A percentile compares a stretch with the other conserved stretches of the same genome.
Conservation (phyloP, 2,888 invertebrate genomes). For the Drosophila cognata region DNA sequence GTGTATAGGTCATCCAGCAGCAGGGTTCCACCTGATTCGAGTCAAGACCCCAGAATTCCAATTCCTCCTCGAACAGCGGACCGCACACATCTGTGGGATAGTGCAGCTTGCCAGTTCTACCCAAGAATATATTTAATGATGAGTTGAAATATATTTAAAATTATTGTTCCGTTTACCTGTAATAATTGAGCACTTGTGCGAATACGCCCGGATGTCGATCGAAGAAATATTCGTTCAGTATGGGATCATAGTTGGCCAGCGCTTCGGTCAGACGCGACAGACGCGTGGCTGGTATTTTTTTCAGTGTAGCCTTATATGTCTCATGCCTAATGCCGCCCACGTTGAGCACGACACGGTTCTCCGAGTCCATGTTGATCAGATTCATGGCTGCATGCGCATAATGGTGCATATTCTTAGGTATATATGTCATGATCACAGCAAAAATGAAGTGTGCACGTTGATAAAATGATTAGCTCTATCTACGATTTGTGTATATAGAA, state of each 20-base stretch:
- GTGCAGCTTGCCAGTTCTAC: slow-evolving; percentile 97
- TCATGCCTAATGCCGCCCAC: slow-evolving; percentile 99
- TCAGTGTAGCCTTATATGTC: slow-evolving; percentile 97
- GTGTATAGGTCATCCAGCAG: slow-evolving; percentile 99
- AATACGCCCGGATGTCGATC: slow-evolving; percentile 98
- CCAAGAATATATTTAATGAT: background rate
- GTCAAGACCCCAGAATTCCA: slow-evolving; percentile 99
- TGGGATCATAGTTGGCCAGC: slow-evolving; percentile 99
- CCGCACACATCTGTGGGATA: slow-evolving; percentile 99
- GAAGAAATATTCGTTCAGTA: slow-evolving; percentile 99
- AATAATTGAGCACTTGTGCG: slow-evolving; percentile 98
- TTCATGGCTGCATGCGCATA: slow-evolving; percentile 89
- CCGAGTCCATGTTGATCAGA: slow-evolving; percentile 97
- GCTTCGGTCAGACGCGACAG: slow-evolving; percentile 97
- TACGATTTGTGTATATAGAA: slow-evolving; percentile 13
- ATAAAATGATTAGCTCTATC: slow-evolving; percentile 9
- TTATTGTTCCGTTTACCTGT: slow-evolving; percentile 87
- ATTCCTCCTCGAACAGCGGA: slow-evolving; percentile 98
- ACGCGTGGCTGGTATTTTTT: slow-evolving; percentile 98
- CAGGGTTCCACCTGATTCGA: slow-evolving; percentile 99
- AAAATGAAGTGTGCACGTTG: background rate
- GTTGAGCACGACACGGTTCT: slow-evolving; percentile 99
- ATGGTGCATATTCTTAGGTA: slow-evolving; percentile 80
- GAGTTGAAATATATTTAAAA: background rate
- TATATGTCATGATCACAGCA: slow-evolving; percentile 76